Conservation (phyloP, 2,888 invertebrate species). For the Lasioglossum morio region DNA sequence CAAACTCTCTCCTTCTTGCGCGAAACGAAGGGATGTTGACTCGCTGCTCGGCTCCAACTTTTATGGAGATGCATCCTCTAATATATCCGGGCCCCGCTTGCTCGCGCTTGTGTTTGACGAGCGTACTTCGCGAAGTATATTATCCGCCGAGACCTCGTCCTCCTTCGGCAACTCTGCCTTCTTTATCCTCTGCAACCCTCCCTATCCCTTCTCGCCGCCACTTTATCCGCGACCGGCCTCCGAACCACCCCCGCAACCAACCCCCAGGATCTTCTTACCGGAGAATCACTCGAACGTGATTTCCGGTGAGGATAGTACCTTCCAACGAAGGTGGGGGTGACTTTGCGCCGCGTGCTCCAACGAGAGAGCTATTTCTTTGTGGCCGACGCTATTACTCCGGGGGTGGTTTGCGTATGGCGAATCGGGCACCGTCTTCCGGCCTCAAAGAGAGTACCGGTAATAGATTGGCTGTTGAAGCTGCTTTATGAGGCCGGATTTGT, state of each 20-base stretch:
- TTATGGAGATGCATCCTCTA: conserved; percentile 84
- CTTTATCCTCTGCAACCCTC: background rate
- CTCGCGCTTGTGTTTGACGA: conserved; percentile 84
- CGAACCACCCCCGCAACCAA: conserved; percentile 7
- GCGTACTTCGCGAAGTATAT: conserved; percentile 83
- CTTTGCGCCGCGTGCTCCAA: conserved; percentile 35
- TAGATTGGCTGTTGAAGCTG: background rate
- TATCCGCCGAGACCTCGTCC: conserved; percentile 77
- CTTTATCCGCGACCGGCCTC: conserved; percentile 47
- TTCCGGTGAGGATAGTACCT: conserved; percentile 67
- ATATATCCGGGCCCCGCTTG: conserved; percentile 83
- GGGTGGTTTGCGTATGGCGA: conserved; percentile 41
- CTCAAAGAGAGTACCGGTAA: conserved; percentile 12
- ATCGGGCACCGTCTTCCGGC: background rate
- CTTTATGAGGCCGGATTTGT: background rate
- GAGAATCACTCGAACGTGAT: conserved; percentile 81
- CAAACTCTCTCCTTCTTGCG: conserved; percentile 59
- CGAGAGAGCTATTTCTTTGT: conserved; percentile 46
- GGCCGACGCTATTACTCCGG: conserved; percentile 24
- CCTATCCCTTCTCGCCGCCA: conserved; percentile 25
- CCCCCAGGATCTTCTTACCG: conserved; percentile 57
- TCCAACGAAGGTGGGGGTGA: conserved; percentile 33
- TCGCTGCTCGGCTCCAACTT: conserved; percentile 82
- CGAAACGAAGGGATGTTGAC: conserved; percentile 78
- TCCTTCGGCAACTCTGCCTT: conserved; percentile 35